phyloP scores from a whole-genome alignment of 2,888 invertebrate genomes.

The Mythimna loreyi region DNA sequence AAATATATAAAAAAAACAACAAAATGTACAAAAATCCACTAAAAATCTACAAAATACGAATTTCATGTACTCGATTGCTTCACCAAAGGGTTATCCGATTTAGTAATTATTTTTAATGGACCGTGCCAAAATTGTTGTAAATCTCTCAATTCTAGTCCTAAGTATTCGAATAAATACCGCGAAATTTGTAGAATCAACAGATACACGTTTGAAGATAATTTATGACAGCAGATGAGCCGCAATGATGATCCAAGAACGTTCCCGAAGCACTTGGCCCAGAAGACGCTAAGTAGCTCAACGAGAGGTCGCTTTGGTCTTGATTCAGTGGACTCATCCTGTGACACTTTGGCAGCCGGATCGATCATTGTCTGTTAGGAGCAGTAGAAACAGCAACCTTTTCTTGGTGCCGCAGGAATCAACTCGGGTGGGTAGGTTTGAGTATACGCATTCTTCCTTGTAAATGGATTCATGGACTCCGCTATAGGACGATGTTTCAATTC shows the following conservation, averaged over 20 bases:
- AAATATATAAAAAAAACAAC: background rate
- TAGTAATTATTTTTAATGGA: conserved; percentile 18
- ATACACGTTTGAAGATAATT: conserved; percentile 78
- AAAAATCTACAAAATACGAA: background rate
- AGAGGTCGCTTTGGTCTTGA: conserved; percentile 65
- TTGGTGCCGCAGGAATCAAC: conserved; percentile 82
- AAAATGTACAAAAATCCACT: background rate
- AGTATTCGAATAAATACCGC: conserved; percentile 70
- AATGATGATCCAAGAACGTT: conserved; percentile 72
- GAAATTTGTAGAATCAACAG: conserved; percentile 76
- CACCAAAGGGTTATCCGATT: conserved; percentile 13
- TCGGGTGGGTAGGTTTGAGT: conserved; percentile 85
- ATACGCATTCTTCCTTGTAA: conserved; percentile 76
- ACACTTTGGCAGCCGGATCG: conserved; percentile 18
- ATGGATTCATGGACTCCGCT: conserved; percentile 78
- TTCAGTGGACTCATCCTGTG: conserved; percentile 17
- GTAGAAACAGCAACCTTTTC: conserved; percentile 81
- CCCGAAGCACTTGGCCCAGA: conserved; percentile 75
- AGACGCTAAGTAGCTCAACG: conserved; percentile 70
- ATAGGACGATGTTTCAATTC: conserved; percentile 80
- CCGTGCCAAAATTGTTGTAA: conserved; percentile 6
- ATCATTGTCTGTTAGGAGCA: conserved; percentile 71
- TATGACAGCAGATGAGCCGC: conserved; percentile 74
- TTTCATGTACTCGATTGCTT: background rate
- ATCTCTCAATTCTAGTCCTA: conserved; percentile 65